Evolutionary conservation across 2,113 vertebrate species (phyloP).

Genomic region (Entomyzon cyanotis): DNA sequence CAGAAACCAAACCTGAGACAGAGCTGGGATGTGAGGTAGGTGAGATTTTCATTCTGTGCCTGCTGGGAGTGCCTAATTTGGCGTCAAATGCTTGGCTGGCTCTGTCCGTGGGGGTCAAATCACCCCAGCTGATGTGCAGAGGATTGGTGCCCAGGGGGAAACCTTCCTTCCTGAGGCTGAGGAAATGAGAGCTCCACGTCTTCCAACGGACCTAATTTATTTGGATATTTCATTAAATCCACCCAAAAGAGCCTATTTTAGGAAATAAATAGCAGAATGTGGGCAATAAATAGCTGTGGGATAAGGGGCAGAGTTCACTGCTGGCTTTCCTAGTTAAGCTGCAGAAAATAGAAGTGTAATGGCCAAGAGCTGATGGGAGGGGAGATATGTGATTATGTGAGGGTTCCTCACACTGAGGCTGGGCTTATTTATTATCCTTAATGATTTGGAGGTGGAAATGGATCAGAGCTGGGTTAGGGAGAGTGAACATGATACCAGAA

Average conservation of each 20-base stretch:
- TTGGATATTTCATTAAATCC: slow-evolving; percentile 13
- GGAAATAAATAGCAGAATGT: slow-evolving; percentile 11
- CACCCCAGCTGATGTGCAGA: accelerated
- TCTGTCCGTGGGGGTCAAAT: neutral
- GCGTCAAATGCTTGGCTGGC: neutral
- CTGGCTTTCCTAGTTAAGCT: neutral
- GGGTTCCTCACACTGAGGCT: neutral
- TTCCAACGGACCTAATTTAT: neutral
- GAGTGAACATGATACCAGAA: accelerated
- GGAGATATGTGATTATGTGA: neutral
- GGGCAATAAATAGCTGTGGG: slow-evolving; percentile 20
- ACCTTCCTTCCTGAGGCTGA: neutral
- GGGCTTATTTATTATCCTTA: slow-evolving; percentile 18
- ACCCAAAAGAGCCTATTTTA: neutral
- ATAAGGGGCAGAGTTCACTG: slow-evolving; percentile 6
- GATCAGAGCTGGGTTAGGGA: neutral
- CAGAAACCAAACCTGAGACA: neutral
- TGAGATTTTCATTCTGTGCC: neutral
- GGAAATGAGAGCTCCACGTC: neutral
- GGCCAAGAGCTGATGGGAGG: neutral
- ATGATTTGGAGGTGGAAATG: slow-evolving; percentile 6
- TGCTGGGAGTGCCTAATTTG: neutral
- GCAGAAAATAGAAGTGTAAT: slow-evolving; percentile 11
- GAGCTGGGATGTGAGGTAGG: neutral
- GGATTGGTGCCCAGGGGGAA: neutral